A percentile compares a stretch with the other conserved stretches of the same genome.
Conservation (phyloP, 2,888 invertebrate genomes). For the Merodon equestris region DNA sequence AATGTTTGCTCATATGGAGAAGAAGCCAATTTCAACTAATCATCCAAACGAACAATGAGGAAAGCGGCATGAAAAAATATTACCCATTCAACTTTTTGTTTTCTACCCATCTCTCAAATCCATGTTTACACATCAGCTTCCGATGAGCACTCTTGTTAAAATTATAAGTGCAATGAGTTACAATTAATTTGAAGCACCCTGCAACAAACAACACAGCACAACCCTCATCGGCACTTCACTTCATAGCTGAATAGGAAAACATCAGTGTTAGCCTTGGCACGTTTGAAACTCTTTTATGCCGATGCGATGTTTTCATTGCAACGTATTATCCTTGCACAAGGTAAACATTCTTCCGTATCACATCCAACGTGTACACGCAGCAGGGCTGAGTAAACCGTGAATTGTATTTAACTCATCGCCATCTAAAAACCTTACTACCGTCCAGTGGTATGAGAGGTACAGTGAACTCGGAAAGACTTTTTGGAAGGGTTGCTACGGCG, state of each 20-base stretch:
- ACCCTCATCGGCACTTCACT: conserved; percentile 18
- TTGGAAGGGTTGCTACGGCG: conserved; percentile 39
- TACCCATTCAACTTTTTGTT: conserved; percentile 26
- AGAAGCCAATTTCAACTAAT: conserved; percentile 46
- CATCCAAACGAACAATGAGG: conserved; percentile 11
- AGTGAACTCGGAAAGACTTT: not conserved
- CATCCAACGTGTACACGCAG: conserved; percentile 3
- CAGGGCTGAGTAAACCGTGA: conserved; percentile 24
- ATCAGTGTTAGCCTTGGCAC: conserved; percentile 28
- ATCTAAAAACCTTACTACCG: conserved; percentile 32
- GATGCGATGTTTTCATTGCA: conserved; percentile 49
- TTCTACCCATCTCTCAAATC: conserved; percentile 29
- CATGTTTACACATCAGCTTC: conserved; percentile 63
- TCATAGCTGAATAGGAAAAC: conserved; percentile 3
- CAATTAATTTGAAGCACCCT: conserved; percentile 66
- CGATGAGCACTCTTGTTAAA: conserved; percentile 59
- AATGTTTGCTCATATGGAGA: conserved; percentile 52
- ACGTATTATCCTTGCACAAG: conserved; percentile 57
- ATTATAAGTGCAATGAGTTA: conserved; percentile 68
- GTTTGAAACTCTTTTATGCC: conserved; percentile 34
- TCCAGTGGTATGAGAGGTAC: conserved; percentile 6
- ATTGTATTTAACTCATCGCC: conserved; percentile 46
- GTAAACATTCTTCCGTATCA: conserved; percentile 58
- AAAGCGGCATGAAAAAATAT: conserved; percentile 7
- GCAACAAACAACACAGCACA: conserved; percentile 8